Base-by-base conservation (phyloP, 2,113 vertebrate genomes). In the Salvelinus fontinalis region DNA sequence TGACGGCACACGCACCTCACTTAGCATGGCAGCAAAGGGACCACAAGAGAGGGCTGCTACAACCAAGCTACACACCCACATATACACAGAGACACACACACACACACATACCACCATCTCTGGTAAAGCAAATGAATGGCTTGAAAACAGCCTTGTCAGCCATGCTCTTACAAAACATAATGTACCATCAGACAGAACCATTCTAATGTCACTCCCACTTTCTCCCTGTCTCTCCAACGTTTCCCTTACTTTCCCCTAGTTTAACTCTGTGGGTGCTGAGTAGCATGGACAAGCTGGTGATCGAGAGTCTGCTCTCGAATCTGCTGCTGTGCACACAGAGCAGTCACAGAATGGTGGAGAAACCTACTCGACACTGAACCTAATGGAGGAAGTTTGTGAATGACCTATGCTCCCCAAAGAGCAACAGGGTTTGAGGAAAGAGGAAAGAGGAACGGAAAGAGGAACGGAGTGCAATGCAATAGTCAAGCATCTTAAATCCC, bases 61-160 rank as follows among this genome's bases (percentile, higher is more conserved):
- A 24, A 62, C 3, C 3, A 5, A 18, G 51, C 51, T 18, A 14
- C 51, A 18, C 13, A 54, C 3, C 3, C 27, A 70, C 77, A 44
- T 8, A 44, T 8, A 44, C 39, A 39, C 39, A 39, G 8, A 9
- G 7, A 44, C 39, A 39, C 34, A 34, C 34, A 31, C 31, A 34
- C 39, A 44, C 39, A 44, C 39, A 44, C 68, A 76, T n/a, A 31
- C 54, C 67, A 77, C 76, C 67, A 39, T 67, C 67, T 73, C 71
- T 48, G 68, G 60, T 75, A 34, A 44, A 64, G 71, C 74, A 81
- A 82, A 83, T 82, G 81, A 81, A 67, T 75, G 81, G 67, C 39
- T 79, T 67, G 67, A 75, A 79, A 78, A 80, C 68, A 76, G 75
- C 70, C 71, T 75, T 64, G 81, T 81, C 82, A 81, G 75, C 77